phyloP scores from a whole-genome alignment of 2,797 vertebrate species.

The Sphaeramia orbicularis region DNA sequence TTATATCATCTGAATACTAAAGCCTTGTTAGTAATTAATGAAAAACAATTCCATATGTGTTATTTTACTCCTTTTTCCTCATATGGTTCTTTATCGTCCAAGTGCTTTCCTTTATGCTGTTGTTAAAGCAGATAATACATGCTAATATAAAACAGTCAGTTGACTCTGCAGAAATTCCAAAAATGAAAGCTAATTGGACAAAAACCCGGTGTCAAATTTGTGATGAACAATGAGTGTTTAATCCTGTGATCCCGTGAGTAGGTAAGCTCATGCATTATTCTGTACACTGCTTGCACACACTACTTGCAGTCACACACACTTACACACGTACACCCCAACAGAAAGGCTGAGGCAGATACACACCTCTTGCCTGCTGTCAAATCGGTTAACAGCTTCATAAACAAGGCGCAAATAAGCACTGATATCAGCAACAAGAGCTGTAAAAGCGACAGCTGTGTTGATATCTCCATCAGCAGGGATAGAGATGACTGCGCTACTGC shows the following conservation, averaged over 20 bases:
- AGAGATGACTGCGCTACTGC: conserved; percentile 46
- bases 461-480: conserved; percentile 53
- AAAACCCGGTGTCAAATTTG: conserved; percentile 16
- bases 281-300: conserved; percentile 4
- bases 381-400: conserved; percentile 54
- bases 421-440: conserved; percentile 43
- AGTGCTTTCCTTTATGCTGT: background rate
- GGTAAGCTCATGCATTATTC: conserved; percentile 34
- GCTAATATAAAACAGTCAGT: background rate
- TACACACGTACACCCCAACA: conserved; percentile 10
- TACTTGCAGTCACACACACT: conserved; percentile 1
- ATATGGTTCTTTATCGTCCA: background rate
- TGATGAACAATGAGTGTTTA: conserved; percentile 30
- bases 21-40: conserved; percentile 11
- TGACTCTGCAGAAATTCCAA: conserved; percentile 12
- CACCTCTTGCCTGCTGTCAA: conserved; percentile 46
- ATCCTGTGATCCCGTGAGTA: conserved; percentile 29
- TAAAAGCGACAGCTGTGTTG: conserved; percentile 58
- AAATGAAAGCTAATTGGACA: conserved; percentile 21
- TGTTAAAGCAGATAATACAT: background rate
- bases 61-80: background rate
- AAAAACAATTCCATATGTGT: conserved; percentile 3
- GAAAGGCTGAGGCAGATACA: conserved; percentile 25
- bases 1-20: conserved; percentile 23
- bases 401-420: conserved; percentile 49